Percentiles rank a stretch among this genome's conserved stretches.
phyloP scores from a whole-genome alignment of 1,140 invertebrate genomes.

The Zaprionus kolodkinae region DNA sequence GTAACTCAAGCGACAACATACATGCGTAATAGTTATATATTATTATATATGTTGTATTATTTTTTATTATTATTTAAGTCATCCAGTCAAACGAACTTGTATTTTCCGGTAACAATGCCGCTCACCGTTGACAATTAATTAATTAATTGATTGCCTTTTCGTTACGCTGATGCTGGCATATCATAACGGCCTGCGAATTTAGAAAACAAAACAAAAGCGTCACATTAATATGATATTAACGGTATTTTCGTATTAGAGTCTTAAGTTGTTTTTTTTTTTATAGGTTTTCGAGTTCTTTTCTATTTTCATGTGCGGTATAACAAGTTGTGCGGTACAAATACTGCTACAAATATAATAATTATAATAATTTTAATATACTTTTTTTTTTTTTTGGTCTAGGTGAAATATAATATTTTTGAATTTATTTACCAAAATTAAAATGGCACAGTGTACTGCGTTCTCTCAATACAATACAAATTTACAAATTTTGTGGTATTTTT shows the following conservation, averaged over 20 bases:
- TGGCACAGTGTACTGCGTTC: slow-evolving; percentile 1
- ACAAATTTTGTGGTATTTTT: slow-evolving; percentile 55
- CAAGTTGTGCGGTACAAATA: not conserved
- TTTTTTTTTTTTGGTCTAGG: not conserved
- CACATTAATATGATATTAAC: not conserved
- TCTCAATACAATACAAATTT: not conserved
- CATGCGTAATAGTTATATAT: slow-evolving; percentile 16
- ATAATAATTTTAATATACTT: not conserved
- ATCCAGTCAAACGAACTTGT: slow-evolving; percentile 48
- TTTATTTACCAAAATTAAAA: slow-evolving; percentile 6
- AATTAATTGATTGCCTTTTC: slow-evolving; percentile 14
- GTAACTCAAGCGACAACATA: slow-evolving; percentile 41
- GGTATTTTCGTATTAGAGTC: not conserved
- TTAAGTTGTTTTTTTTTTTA: not conserved
- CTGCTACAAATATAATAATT: not conserved
- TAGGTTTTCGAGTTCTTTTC: not conserved
- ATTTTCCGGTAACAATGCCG: slow-evolving; percentile 19
- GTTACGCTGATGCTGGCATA: not conserved
- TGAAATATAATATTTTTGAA: not conserved
- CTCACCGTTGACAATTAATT: slow-evolving; percentile 24
- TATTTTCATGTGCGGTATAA: not conserved
- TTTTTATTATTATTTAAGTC: slow-evolving; percentile 35
- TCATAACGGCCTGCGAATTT: slow-evolving; percentile 39
- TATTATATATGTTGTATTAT: slow-evolving; percentile 15
- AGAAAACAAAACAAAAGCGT: slow-evolving; percentile 12